Conservation (phyloP, 2,113 vertebrate species). For the Nestor notabilis region DNA sequence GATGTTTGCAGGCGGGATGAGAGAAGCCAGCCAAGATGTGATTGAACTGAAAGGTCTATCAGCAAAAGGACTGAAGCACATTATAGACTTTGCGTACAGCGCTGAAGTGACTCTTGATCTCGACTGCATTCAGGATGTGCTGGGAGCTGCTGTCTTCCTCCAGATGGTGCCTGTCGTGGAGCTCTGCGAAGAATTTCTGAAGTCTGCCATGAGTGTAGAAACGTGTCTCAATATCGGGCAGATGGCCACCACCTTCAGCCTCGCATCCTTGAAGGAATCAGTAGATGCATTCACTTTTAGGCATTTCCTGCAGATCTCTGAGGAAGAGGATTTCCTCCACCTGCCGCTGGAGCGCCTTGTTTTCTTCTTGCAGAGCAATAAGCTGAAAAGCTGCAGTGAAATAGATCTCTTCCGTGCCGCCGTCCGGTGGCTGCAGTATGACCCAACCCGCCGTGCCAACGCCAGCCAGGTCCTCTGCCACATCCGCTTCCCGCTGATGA, state of each 20-base stretch:
- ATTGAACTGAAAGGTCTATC: conserved; percentile 95
- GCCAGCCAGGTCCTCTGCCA: conserved; percentile 91
- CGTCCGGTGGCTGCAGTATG: conserved; percentile 89
- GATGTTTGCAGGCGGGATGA: conserved; percentile 98
- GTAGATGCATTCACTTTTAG: conserved; percentile 93
- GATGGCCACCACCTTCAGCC: conserved; percentile 95
- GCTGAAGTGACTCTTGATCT: conserved; percentile 93
- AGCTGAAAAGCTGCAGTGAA: conserved; percentile 90
- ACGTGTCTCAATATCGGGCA: conserved; percentile 96
- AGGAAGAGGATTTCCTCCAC: conserved; percentile 95
- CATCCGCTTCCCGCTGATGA: conserved; percentile 96
- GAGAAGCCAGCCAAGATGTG: conserved; percentile 89
- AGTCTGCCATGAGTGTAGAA: conserved; percentile 96
- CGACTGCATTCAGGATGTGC: conserved; percentile 96
- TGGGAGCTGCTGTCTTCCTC: conserved; percentile 95
- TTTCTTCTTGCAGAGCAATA: conserved; percentile 97
- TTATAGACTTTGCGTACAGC: conserved; percentile 97
- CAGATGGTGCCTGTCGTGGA: conserved; percentile 97
- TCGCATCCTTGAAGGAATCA: conserved; percentile 91
- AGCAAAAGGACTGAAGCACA: conserved; percentile 90
- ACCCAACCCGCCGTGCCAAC: conserved; percentile 77
- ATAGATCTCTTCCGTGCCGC: conserved; percentile 92
- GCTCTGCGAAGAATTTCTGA: conserved; percentile 96
- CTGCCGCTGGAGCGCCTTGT: conserved; percentile 91
- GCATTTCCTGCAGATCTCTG: conserved; percentile 94